These are phyloP conservation scores for Chrysopa pallens DNA, from an alignment of 1,140 invertebrate species.

Conservation along the genomic window DNA sequence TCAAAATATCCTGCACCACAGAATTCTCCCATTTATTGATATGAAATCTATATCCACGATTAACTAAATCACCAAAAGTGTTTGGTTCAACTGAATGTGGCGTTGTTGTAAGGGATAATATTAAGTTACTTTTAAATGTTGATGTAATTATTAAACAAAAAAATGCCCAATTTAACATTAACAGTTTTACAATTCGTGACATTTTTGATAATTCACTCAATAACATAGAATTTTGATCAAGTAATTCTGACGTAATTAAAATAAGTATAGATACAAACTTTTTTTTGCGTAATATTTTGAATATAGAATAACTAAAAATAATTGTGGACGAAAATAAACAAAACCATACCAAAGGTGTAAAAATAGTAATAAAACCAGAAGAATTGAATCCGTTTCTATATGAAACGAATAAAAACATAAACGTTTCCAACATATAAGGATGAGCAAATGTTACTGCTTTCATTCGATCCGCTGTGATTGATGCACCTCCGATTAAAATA, in stretches of 20 bases:
- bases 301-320: no score
- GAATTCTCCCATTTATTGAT: background rate
- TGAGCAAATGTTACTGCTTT: background rate
- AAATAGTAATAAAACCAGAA: no score
- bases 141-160: background rate
- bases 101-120: background rate
- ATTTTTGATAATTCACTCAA: no score
- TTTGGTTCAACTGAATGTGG: background rate
- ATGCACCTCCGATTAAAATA: background rate
- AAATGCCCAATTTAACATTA: background rate
- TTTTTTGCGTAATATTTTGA: no score
- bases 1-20: background rate
- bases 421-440: background rate
- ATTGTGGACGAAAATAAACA: background rate
- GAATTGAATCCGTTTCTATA: background rate
- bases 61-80: background rate
- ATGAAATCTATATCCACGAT: background rate
- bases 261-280: no score
- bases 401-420: background rate
- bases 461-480: background rate
- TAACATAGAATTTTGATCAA: no score
- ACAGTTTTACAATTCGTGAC: no score
- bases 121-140: conserved; percentile 1
- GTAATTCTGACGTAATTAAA: no score
- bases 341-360: background rate